These are phyloP conservation scores for Eleginops maclovinus DNA, from an alignment of 2,113 vertebrate genomes.

Conservation along the genomic window DNA sequence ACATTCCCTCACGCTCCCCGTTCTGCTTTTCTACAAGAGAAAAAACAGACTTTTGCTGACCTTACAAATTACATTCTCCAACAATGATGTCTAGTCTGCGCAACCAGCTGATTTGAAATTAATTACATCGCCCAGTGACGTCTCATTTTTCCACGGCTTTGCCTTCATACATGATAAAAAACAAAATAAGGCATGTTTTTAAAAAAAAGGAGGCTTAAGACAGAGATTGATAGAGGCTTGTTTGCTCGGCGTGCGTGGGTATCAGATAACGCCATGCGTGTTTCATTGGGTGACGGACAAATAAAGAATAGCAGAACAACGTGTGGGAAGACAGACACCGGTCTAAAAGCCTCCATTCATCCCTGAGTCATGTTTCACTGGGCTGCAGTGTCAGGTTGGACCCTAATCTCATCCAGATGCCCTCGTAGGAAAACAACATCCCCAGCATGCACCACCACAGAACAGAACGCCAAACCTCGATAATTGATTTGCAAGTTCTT, in stretches of 20 bases:
- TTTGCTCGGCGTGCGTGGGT: constrained; percentile 42
- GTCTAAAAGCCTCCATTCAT: constrained; percentile 76
- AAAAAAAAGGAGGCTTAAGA: background rate
- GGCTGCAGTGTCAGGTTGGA: constrained; percentile 74
- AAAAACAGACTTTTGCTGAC: constrained; percentile 48
- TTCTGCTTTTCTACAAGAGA: constrained; percentile 38
- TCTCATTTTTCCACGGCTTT: constrained; percentile 17
- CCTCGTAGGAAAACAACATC: constrained; percentile 56
- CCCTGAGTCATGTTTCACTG: constrained; percentile 81
- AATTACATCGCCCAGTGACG: background rate
- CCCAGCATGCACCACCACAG: background rate
- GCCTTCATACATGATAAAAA: background rate
- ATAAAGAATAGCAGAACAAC: constrained; percentile 78
- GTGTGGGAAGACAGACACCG: constrained; percentile 77
- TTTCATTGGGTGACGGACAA: constrained; percentile 83
- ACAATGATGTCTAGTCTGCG: constrained; percentile 11
- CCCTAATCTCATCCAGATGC: constrained; percentile 84
- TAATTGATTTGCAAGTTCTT: constrained; percentile 51
- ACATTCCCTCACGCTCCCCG: constrained; percentile 44
- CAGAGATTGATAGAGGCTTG: constrained; percentile 36
- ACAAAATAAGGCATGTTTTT: constrained; percentile 25
- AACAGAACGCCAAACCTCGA: constrained; percentile 21
- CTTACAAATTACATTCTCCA: constrained; percentile 50
- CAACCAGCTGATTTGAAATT: constrained; percentile 39
- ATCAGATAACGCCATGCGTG: constrained; percentile 66